These are phyloP conservation scores for Zosterops borbonicus DNA, from an alignment of 2,113 vertebrate genomes.

Conservation along the genomic window DNA sequence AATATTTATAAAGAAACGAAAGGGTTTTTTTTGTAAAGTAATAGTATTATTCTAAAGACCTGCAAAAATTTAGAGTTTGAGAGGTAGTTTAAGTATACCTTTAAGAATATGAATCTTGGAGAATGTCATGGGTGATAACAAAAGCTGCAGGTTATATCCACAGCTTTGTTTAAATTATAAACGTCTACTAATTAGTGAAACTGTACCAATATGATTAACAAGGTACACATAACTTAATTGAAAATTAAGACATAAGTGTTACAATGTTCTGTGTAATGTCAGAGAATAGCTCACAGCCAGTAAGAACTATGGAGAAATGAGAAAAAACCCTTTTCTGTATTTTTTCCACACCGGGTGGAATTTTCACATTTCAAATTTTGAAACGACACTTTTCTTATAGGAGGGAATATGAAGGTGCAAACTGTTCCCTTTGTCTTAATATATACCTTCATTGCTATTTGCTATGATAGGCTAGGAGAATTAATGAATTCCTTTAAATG, in stretches of 20 bases:
- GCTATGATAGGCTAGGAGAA: background rate
- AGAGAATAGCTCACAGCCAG: background rate
- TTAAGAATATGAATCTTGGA: background rate
- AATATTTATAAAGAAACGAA: background rate
- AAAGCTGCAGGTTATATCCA: background rate
- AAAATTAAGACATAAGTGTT: background rate
- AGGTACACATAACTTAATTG: background rate
- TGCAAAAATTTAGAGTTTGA: background rate
- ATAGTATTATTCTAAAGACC: background rate
- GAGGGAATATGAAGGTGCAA: background rate
- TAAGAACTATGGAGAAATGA: background rate
- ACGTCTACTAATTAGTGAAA: background rate
- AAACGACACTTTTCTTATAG: background rate
- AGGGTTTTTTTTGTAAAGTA: fast-evolving
- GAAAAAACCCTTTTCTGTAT: background rate
- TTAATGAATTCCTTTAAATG: background rate
- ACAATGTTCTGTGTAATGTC: background rate
- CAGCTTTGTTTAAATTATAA: background rate
- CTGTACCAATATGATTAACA: background rate
- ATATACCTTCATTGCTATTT: background rate
- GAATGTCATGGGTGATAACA: background rate
- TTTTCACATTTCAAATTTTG: background rate
- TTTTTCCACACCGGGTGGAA: background rate
- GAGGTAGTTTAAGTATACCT: background rate
- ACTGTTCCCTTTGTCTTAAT: background rate